phyloP scores from a whole-genome alignment of 2,797 vertebrate species.

The Amblyopsis hoosieri region DNA sequence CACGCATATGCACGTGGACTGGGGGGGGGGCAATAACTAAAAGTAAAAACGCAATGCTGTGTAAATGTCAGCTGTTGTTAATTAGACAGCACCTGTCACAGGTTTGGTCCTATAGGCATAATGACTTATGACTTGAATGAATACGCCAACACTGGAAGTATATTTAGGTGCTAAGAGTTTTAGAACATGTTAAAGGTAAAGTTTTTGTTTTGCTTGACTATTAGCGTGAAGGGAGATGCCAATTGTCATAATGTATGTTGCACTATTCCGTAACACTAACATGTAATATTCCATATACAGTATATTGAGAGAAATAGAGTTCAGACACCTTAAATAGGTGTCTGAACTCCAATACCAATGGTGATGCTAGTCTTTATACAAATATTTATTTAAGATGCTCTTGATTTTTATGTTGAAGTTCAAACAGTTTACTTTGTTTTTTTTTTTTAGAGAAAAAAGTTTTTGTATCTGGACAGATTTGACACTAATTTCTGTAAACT shows the following conservation, averaged over 20 bases:
- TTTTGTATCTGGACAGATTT: too few relatives aligned
- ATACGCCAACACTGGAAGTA: conserved; percentile 39
- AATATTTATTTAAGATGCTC: too few relatives aligned
- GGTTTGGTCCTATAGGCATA: background rate
- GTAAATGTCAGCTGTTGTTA: conserved; percentile 1
- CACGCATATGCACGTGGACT: too few relatives aligned
- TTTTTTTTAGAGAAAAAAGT: too few relatives aligned
- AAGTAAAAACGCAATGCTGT: conserved; percentile 8
- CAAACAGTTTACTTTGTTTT: too few relatives aligned
- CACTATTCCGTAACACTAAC: background rate
- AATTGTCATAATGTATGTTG: background rate
- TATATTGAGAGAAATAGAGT: too few relatives aligned
- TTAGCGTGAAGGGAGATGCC: conserved; percentile 8
- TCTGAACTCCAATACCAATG: too few relatives aligned
- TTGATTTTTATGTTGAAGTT: too few relatives aligned
- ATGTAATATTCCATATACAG: too few relatives aligned
- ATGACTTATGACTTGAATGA: conserved; percentile 20
- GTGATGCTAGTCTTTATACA: too few relatives aligned
- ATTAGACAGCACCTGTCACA: background rate
- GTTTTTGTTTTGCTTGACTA: conserved; percentile 14
- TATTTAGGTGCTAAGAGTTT: conserved; percentile 38
- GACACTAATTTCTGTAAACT: too few relatives aligned
- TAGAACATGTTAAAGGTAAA: conserved; percentile 19
- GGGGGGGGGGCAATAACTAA: background rate
- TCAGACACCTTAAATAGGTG: too few relatives aligned